Percentiles rank a stretch among this genome's conserved stretches.
Evolutionary conservation across 2,113 vertebrate species (phyloP).

Genomic region (Tetraodon nigroviridis): DNA sequence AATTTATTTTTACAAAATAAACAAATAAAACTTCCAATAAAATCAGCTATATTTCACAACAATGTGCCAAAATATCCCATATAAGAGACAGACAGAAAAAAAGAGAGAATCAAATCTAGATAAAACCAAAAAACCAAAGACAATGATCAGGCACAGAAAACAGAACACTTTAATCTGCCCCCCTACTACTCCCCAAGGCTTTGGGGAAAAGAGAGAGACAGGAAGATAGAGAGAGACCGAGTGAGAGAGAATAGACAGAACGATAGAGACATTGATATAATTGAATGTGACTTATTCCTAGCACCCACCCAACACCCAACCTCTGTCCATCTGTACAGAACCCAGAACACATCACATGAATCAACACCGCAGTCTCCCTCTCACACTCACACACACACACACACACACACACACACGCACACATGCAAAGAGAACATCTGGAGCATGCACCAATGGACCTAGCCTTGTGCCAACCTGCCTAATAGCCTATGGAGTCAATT

Average conservation of each 20-base stretch:
- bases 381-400: slow-evolving; percentile 13
- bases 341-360: slow-evolving; percentile 54
- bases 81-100: slow-evolving; percentile 48
- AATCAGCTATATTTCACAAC: slow-evolving; percentile 30
- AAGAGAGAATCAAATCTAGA: slow-evolving; percentile 63
- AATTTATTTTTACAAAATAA: slow-evolving; percentile 20
- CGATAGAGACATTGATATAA: slow-evolving; percentile 78
- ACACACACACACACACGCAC: slow-evolving; percentile 6
- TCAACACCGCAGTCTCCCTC: slow-evolving; percentile 37
- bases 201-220: slow-evolving; percentile 32
- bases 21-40: background rate
- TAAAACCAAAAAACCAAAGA: slow-evolving; percentile 63
- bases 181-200: slow-evolving; percentile 28
- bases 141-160: slow-evolving; percentile 65
- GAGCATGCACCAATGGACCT: slow-evolving; percentile 72
- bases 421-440: slow-evolving; percentile 71
- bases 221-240: slow-evolving; percentile 16
- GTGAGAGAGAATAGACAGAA: slow-evolving; percentile 55
- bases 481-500: slow-evolving; percentile 84
- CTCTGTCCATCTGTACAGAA: slow-evolving; percentile 71
- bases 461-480: slow-evolving; percentile 79
- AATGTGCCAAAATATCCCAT: slow-evolving; percentile 27
- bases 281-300: slow-evolving; percentile 75
- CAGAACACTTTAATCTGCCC: slow-evolving; percentile 64
- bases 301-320: slow-evolving; percentile 63